Evolutionary conservation across 2,797 vertebrate genomes (phyloP).

Genomic region (Glossophaga mutica): DNA sequence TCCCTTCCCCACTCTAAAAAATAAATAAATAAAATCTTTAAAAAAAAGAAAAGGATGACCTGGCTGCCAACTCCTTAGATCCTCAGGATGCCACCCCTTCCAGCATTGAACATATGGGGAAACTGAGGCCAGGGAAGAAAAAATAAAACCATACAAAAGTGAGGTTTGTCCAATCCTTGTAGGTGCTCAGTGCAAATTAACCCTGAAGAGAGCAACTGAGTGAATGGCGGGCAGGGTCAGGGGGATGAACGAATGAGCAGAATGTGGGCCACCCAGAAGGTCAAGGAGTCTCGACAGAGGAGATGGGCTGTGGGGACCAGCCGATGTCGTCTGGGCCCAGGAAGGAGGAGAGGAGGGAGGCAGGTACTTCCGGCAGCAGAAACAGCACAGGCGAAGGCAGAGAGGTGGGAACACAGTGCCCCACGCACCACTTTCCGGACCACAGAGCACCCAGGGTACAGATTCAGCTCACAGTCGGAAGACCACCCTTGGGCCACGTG

Average conservation of each 20-base stretch:
- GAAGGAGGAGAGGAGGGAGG: background rate
- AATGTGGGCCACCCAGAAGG: background rate
- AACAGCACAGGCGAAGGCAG: background rate
- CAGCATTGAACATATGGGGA: background rate
- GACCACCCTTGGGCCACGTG: rapidly evolving
- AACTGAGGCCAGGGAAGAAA: background rate
- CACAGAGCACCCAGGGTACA: background rate
- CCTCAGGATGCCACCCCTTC: background rate
- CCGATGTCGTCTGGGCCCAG: rapidly evolving
- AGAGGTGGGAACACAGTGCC: rapidly evolving
- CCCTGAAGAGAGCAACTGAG: background rate
- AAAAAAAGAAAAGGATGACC: background rate
- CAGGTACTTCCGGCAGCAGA: rapidly evolving
- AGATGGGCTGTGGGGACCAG: rapidly evolving
- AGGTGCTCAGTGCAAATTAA: background rate
- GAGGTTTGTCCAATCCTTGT: background rate
- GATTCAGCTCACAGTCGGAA: background rate
- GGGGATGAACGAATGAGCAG: too few relatives aligned
- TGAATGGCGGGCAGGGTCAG: rapidly evolving
- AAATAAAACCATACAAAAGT: background rate
- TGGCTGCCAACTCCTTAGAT: rapidly evolving
- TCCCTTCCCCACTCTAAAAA: too few relatives aligned
- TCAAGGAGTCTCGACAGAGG: background rate
- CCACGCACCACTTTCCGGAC: rapidly evolving
- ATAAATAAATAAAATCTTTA: too few relatives aligned